Base-by-base conservation (phyloP, 1,140 invertebrate species). In the Ceratoteleas bidentatus region DNA sequence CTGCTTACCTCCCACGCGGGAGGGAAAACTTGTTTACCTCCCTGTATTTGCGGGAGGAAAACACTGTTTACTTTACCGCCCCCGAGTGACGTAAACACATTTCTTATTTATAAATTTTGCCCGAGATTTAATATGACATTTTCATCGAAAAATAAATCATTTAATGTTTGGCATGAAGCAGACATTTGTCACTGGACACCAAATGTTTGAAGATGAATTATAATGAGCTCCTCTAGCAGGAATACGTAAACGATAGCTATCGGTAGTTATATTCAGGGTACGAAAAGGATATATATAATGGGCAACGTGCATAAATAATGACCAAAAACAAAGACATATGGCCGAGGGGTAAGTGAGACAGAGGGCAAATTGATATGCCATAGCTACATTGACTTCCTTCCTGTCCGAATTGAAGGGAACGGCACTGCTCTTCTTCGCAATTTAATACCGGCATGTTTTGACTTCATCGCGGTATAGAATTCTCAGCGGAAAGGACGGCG, bases 311-410 rank as follows among this genome's bases (percentile, higher is more conserved):
- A 74, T 73, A 84, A 84, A 70, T 81, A 68, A 75, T 64, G 66
- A n/a, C 45, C 40, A 65, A 52, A 57, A 74, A 74, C 49, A 70
- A 72, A 81, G 69, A 79, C 60, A 76, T 52, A 64, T 70, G 75
- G 52, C 33, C 10, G 54, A 60, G 65, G 75, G 72, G 47, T 61
- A 79, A 84, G 80, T 40, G 64, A 85, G 79, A 66, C 68, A 57
- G 57, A 68, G 76, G 73, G 70, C 74, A 77, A 87, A 87, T 89
- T 88, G 87, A 87, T 88, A 89, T 89, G 87, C 88, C 84, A 70
- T 83, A 84, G 85, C 81, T 87, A 85, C 83, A 88, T 86, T 87
- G 81, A 86, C 86, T 90, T 90, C 87, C 88, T 90, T 89, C 87
- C 88, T 88, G 86, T 85, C 70, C 64, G 73, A 87, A 87, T 87